These are phyloP conservation scores for Parambassis ranga DNA, from an alignment of 2,797 vertebrate species.

Conservation along the genomic window DNA sequence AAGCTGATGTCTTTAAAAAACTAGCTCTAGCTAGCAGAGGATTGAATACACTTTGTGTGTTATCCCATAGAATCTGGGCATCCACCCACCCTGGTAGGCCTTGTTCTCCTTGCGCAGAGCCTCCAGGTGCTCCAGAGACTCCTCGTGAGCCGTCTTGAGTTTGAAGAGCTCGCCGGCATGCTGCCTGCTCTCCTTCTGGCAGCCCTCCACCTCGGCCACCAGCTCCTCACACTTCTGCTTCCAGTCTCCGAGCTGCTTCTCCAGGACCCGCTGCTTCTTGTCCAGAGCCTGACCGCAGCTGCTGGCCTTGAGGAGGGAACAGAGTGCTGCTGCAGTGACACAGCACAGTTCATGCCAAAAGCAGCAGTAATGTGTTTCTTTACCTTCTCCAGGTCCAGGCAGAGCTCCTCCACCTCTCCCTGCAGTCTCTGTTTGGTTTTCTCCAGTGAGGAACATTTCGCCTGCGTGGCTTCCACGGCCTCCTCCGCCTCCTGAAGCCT, in stretches of 20 bases:
- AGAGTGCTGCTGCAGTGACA: neutral
- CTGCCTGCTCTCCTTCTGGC: constrained; percentile 83
- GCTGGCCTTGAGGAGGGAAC: constrained; percentile 68
- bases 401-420: constrained; percentile 84
- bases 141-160: constrained; percentile 81
- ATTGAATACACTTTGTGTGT: too few species aligned
- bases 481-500: constrained; percentile 85
- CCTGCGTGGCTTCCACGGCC: constrained; percentile 79
- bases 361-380: neutral
- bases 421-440: constrained; percentile 85
- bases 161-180: constrained; percentile 83
- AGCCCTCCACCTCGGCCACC: constrained; percentile 79
- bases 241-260: constrained; percentile 85
- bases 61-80: neutral
- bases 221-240: constrained; percentile 84
- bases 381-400: constrained; percentile 86
- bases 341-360: fast-evolving
- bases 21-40: too few species aligned
- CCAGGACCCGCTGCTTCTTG: constrained; percentile 83
- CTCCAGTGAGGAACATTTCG: constrained; percentile 84
- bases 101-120: constrained; percentile 81
- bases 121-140: constrained; percentile 81
- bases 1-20: too few species aligned
- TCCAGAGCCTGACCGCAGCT: constrained; percentile 76
- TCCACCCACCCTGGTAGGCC: constrained; percentile 77